Conservation (phyloP, 2,113 vertebrate species). For the Sorex fumeus region DNA sequence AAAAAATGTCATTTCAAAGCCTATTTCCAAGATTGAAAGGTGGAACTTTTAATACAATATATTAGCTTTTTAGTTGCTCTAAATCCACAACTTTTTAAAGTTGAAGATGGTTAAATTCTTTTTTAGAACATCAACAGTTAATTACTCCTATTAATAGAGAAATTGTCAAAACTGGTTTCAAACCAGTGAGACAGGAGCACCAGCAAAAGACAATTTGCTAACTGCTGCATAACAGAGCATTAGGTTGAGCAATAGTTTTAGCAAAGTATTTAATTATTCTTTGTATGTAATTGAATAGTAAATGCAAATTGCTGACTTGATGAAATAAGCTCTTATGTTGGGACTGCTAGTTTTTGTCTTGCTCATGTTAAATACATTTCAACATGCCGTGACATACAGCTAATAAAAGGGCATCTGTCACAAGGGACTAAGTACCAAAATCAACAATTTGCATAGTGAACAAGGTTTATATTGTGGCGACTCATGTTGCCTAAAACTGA, state of each 20-base stretch:
- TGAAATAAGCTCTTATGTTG: constrained; percentile 45
- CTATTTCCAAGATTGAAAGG: constrained; percentile 75
- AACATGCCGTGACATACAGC: constrained; percentile 85
- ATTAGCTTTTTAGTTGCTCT: constrained; percentile 75
- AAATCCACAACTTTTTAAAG: constrained; percentile 70
- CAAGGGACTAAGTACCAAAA: constrained; percentile 86
- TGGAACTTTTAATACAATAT: constrained; percentile 75
- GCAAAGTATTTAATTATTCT: constrained; percentile 23
- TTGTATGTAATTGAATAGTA: neutral
- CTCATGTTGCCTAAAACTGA: constrained; percentile 87
- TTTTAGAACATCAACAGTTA: constrained; percentile 69
- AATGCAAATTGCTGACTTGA: constrained; percentile 63
- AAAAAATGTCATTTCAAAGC: constrained; percentile 81
- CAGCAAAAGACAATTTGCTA: neutral
- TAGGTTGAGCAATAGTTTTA: constrained; percentile 18
- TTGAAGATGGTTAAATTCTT: constrained; percentile 1
- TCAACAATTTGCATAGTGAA: constrained; percentile 91
- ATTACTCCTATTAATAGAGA: constrained; percentile 57
- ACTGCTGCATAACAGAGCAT: neutral
- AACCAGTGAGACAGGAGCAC: neutral
- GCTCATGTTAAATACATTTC: constrained; percentile 52
- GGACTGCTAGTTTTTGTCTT: constrained; percentile 36
- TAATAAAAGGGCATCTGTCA: constrained; percentile 93
- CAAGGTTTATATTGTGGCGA: constrained; percentile 89
- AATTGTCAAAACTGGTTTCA: constrained; percentile 46